Percentiles rank a stretch among this genome's conserved stretches.
phyloP scores from a whole-genome alignment of 2,797 vertebrate species.

The Neosalanx taihuensis region DNA sequence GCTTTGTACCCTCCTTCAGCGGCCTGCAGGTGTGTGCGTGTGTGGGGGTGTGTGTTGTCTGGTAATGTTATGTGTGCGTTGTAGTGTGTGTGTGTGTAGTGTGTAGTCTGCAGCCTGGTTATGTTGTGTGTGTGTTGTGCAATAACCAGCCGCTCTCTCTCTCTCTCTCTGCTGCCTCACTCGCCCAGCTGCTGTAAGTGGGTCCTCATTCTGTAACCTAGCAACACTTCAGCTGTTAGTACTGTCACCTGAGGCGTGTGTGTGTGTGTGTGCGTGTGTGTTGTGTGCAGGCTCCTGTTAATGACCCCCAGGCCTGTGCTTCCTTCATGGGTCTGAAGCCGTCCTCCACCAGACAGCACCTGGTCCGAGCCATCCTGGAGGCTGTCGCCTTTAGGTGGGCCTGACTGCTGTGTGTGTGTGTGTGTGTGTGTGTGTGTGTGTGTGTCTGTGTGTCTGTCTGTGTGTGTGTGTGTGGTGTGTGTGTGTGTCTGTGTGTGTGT shows the following conservation, averaged over 20 bases:
- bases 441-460: not conserved
- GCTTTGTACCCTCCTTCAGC: conserved; percentile 91
- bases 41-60: not conserved
- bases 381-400: conserved; percentile 88
- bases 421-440: not conserved
- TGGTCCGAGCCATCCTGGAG: conserved; percentile 92
- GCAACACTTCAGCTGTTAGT: not conserved
- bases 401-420: no score
- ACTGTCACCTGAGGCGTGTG: not conserved
- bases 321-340: conserved; percentile 93
- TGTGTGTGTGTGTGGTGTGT: not conserved
- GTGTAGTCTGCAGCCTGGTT: not conserved
- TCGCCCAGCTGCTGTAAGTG: conserved; percentile 59
- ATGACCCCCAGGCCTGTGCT: conserved; percentile 87
- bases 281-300: conserved; percentile 80
- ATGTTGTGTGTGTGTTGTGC: not conserved
- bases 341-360: conserved; percentile 85
- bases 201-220: conserved; percentile 9
- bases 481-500: not conserved
- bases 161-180: conserved; percentile 52
- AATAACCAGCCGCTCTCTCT: not conserved
- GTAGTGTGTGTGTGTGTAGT: conserved; percentile 57
- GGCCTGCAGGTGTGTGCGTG: conserved; percentile 83
- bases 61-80: conserved; percentile 55
- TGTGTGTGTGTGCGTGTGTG: not conserved